phyloP scores from a whole-genome alignment of 1,140 invertebrate genomes.

The Caenorhabditis remanei region DNA sequence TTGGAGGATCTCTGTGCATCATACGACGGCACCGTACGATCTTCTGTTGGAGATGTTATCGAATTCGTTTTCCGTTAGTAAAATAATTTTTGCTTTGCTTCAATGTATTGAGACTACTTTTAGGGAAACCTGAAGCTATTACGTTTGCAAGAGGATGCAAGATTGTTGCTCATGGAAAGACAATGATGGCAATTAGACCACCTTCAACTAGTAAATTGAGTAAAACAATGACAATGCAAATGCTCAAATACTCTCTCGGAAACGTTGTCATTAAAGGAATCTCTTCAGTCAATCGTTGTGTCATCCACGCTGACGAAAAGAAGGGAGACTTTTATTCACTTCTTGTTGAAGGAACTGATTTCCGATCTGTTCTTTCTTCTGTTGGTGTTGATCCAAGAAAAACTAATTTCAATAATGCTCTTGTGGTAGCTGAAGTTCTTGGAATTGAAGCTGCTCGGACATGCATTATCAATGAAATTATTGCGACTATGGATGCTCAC shows the following conservation, averaged over 20 bases:
- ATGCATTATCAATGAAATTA: conserved; percentile 96
- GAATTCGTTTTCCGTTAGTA: conserved; percentile 87
- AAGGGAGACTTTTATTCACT: conserved; percentile 85
- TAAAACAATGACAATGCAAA: conserved; percentile 86
- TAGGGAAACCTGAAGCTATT: conserved; percentile 85
- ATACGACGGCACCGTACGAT: conserved; percentile 95
- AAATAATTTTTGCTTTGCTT: background rate
- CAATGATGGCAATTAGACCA: conserved; percentile 86
- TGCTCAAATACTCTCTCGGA: conserved; percentile 85
- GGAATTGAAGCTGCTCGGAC: conserved; percentile 81
- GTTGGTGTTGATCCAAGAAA: conserved; percentile 70
- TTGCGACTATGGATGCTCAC: conserved; percentile 95
- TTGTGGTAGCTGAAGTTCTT: conserved; percentile 72
- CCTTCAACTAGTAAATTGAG: conserved; percentile 78
- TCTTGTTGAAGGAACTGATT: conserved; percentile 94
- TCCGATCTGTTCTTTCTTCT: conserved; percentile 93
- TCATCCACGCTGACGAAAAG: conserved; percentile 89
- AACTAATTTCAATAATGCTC: conserved; percentile 75
- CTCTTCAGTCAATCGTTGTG: conserved; percentile 88
- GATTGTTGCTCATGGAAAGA: conserved; percentile 85
- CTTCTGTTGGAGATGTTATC: conserved; percentile 92
- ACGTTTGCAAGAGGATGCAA: conserved; percentile 79
- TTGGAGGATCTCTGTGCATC: conserved; percentile 89
- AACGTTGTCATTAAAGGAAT: conserved; percentile 91
- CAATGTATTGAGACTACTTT: conserved; percentile 48